Percentiles rank a stretch among this genome's conserved stretches.
Evolutionary conservation across 2,888 invertebrate genomes (phyloP).

Genomic region (Brenthis ino): DNA sequence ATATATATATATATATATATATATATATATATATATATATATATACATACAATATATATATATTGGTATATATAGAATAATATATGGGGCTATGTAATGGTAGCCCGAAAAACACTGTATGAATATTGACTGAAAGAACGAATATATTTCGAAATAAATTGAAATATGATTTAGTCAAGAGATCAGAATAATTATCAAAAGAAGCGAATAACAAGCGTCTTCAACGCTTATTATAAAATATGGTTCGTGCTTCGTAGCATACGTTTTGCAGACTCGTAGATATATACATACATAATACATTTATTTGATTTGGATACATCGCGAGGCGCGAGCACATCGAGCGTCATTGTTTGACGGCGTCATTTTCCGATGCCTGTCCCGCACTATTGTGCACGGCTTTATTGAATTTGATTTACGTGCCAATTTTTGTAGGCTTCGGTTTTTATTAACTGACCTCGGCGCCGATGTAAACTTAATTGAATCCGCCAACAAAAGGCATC

Average conservation of each 20-base stretch:
- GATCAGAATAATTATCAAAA: too few relatives aligned
- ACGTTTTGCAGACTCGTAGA: background rate
- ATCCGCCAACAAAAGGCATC: constrained; percentile 79
- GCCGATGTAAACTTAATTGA: constrained; percentile 82
- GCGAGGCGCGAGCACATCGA: constrained; percentile 34
- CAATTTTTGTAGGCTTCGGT: constrained; percentile 80
- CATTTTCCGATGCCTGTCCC: constrained; percentile 64
- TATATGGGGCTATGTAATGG: background rate
- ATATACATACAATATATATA: too few relatives aligned
- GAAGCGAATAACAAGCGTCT: too few relatives aligned
- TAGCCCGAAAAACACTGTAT: too few relatives aligned
- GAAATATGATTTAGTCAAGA: too few relatives aligned
- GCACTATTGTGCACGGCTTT: constrained; percentile 73
- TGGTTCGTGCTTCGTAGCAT: background rate
- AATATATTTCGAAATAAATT: too few relatives aligned
- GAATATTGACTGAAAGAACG: too few relatives aligned
- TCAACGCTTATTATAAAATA: background rate
- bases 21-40: too few relatives aligned
- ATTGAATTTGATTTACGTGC: constrained; percentile 80
- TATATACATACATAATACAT: background rate
- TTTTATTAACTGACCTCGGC: constrained; percentile 81
- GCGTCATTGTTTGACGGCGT: constrained; percentile 61
- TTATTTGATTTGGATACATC: constrained; percentile 50
- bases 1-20: too few relatives aligned
- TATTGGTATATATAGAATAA: background rate